A percentile compares a stretch with the other conserved stretches of the same genome.
Evolutionary conservation across 23 tunicate species (phyloP).

Genomic region (Phallusia fumigata): DNA sequence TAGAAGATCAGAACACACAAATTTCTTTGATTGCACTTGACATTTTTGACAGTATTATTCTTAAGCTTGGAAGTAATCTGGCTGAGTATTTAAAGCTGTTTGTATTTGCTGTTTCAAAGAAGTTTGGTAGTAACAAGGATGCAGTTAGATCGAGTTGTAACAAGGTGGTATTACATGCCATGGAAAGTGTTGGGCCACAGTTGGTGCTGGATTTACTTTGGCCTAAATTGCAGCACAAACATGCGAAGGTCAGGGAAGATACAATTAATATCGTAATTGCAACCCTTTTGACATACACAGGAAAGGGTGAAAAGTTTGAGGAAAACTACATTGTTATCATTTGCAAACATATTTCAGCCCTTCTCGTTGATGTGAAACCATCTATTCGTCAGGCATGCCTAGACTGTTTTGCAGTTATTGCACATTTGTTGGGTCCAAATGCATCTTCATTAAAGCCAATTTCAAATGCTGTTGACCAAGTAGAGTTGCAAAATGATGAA

Average conservation of each 20-base stretch:
- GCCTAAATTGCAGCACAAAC: conserved; percentile 46
- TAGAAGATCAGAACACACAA: conserved; percentile 58
- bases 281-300: conserved; percentile 30
- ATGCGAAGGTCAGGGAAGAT: conserved; percentile 61
- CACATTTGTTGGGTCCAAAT: conserved; percentile 24
- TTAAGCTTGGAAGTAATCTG: conserved; percentile 39
- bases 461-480: conserved; percentile 60
- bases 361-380: conserved; percentile 53
- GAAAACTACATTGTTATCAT: conserved; percentile 29
- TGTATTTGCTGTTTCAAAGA: conserved; percentile 30
- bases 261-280: conserved; percentile 59
- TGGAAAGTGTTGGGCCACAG: conserved; percentile 46
- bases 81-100: conserved; percentile 33
- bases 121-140: conserved; percentile 59
- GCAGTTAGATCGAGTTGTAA: conserved; percentile 54
- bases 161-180: conserved; percentile 43
- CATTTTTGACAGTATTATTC: conserved; percentile 30
- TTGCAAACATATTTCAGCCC: conserved; percentile 33
- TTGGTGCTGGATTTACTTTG: conserved; percentile 59
- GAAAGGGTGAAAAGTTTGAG: background rate
- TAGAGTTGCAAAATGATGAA: conserved; percentile 59
- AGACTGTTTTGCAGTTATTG: conserved; percentile 85
- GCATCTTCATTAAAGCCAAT: conserved; percentile 28
- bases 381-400: conserved; percentile 52
- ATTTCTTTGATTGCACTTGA: conserved; percentile 57